Conservation (phyloP, 2,113 vertebrate species). For the Condylura cristata region DNA sequence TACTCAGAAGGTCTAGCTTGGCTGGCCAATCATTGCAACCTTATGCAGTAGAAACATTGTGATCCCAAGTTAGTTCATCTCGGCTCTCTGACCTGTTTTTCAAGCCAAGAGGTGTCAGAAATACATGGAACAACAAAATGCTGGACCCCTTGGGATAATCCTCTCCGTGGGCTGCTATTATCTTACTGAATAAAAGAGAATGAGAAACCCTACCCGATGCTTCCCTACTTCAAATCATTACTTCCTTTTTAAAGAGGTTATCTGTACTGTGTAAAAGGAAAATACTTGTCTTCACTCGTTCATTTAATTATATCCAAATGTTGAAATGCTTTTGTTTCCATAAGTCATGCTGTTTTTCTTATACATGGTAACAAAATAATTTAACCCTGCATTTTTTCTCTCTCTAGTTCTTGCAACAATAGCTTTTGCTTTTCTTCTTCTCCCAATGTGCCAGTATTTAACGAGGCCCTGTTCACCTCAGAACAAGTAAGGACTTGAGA, state of each 20-base stretch:
- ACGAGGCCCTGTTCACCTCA: conserved; percentile 98
- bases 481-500: conserved; percentile 90
- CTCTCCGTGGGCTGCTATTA: background rate
- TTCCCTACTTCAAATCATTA: background rate
- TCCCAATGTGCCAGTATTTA: conserved; percentile 99
- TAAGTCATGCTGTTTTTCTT: conserved; percentile 40
- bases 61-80: background rate
- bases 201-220: background rate
- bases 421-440: conserved; percentile 98
- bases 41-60: background rate
- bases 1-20: background rate
- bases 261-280: background rate
- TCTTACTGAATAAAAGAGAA: background rate
- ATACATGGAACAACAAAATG: background rate
- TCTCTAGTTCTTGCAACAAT: conserved; percentile 97
- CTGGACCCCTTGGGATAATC: background rate
- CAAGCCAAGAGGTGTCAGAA: background rate
- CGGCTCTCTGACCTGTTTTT: background rate
- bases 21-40: background rate
- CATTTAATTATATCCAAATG: background rate
- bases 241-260: background rate
- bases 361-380: background rate
- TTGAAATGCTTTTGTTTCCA: background rate
- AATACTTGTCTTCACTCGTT: background rate
- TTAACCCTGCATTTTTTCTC: conserved; percentile 79